A percentile compares a stretch with the other conserved stretches of the same genome.
These are phyloP conservation scores for Paracentrotus lividus DNA, from an alignment of 53 echinoderm and acorn worm species.

Conservation along the genomic window DNA sequence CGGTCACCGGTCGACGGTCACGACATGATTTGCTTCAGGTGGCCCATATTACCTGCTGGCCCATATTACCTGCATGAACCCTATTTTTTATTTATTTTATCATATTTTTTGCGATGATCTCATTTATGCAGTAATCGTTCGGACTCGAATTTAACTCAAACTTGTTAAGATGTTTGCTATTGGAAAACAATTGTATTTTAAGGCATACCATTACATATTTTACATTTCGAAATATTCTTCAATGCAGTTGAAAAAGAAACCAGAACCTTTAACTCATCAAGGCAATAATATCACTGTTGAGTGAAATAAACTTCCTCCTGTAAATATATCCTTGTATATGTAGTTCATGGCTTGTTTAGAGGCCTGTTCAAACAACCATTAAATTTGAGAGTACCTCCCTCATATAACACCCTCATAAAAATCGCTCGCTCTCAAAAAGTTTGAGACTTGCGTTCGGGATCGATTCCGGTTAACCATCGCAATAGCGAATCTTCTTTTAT, in stretches of 20 bases:
- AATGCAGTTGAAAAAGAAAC: neutral
- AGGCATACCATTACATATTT: no score
- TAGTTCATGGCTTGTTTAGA: constrained; percentile 21
- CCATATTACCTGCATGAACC: no score
- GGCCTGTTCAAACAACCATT: constrained; percentile 19
- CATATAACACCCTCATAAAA: constrained; percentile 12
- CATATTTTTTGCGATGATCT: no score
- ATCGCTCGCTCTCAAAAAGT: neutral
- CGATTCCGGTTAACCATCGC: neutral
- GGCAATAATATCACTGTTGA: neutral
- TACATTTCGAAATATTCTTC: neutral
- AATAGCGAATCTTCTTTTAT: neutral
- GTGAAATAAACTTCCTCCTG: constrained; percentile 34
- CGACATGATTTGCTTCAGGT: no score
- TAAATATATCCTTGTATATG: constrained; percentile 21
- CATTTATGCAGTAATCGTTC: no score
- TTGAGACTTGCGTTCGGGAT: neutral
- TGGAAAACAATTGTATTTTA: no score
- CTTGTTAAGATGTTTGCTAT: no score
- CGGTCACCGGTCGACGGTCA: no score
- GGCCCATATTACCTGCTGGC: no score
- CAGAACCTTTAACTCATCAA: neutral
- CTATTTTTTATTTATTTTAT: no score
- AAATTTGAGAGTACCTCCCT: constrained; percentile 17
- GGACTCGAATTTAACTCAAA: no score